Percentiles rank a stretch among this genome's conserved stretches.
phyloP scores from a whole-genome alignment of 35 echinoderm and acorn worm species.

The Heliocidaris erythrogramma region DNA sequence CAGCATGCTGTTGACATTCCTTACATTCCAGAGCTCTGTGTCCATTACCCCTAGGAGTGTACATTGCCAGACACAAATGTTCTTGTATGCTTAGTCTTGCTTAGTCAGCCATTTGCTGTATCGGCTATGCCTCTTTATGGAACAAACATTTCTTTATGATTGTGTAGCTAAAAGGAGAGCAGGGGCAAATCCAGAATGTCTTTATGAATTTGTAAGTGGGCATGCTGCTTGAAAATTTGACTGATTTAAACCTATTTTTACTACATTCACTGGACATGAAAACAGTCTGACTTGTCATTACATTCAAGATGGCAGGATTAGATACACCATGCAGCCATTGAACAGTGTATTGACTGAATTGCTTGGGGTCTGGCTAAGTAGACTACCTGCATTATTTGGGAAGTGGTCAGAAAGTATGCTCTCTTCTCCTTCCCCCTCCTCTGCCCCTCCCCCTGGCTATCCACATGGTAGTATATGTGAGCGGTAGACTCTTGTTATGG shows the following conservation, averaged over 20 bases:
- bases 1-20: neutral
- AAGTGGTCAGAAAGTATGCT: neutral
- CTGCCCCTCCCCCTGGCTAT: neutral
- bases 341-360: neutral
- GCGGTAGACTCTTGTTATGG: neutral
- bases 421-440: neutral
- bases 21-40: constrained; percentile 7
- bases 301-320: neutral
- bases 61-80: constrained; percentile 16
- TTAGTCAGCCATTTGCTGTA: neutral
- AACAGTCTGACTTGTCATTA: too few species aligned
- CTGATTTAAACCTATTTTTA: neutral
- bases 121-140: neutral
- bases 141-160: neutral
- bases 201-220: neutral
- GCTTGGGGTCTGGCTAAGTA: neutral
- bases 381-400: neutral
- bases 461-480: neutral
- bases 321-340: neutral
- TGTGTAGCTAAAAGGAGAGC: neutral
- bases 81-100: neutral
- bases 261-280: too few species aligned
- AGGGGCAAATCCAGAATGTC: neutral
- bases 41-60: constrained; percentile 9
- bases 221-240: neutral